Percentiles rank a stretch among this genome's conserved stretches.
Conservation (phyloP, 2,888 invertebrate species). For the Nymphalis polychloros region DNA sequence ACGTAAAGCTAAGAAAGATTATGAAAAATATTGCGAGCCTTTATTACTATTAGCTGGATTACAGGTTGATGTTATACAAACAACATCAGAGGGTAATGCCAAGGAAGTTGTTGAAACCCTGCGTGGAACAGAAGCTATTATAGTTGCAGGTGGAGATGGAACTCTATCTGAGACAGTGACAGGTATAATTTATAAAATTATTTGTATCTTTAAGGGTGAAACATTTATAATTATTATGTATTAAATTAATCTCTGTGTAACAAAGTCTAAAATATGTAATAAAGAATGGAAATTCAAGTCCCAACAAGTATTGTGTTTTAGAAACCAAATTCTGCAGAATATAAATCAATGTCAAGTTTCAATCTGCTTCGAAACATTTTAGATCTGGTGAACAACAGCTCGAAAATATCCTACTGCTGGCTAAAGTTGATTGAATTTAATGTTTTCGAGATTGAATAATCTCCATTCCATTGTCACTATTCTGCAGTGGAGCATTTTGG, state of each 20-base stretch:
- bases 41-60: constrained; percentile 93
- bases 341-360: too few relatives aligned
- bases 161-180: constrained; percentile 94
- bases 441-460: too few relatives aligned
- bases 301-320: too few relatives aligned
- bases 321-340: too few relatives aligned
- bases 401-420: too few relatives aligned
- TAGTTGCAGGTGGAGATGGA: constrained; percentile 97
- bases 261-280: too few relatives aligned
- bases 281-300: too few relatives aligned
- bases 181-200: constrained; percentile 52
- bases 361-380: too few relatives aligned
- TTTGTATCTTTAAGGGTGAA: neutral
- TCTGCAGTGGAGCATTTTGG: too few relatives aligned
- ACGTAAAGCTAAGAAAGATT: constrained; percentile 85
- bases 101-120: constrained; percentile 89
- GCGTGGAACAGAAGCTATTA: constrained; percentile 89
- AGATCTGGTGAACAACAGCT: too few relatives aligned
- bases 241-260: neutral
- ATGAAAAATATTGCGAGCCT: constrained; percentile 96
- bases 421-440: too few relatives aligned
- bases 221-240: neutral
- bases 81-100: constrained; percentile 94
- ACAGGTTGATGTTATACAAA: constrained; percentile 81
- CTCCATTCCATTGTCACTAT: too few relatives aligned